Percentiles rank a stretch among this genome's conserved stretches.
These are phyloP conservation scores for Eonycteris spelaea DNA, from an alignment of 2,113 vertebrate genomes.

Conservation along the genomic window DNA sequence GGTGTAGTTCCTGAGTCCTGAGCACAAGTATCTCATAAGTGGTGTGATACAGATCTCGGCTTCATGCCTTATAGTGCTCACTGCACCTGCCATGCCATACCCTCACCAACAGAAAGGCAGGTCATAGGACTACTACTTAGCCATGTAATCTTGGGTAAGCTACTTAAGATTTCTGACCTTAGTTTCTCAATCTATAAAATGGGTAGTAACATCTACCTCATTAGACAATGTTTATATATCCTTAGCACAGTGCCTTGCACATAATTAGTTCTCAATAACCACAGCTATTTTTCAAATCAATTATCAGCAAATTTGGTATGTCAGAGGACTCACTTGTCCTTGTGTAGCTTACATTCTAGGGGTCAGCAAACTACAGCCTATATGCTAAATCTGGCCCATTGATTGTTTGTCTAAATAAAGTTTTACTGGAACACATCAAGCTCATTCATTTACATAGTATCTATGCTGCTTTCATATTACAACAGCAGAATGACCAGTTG, in stretches of 20 bases:
- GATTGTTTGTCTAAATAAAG: not conserved
- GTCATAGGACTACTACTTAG: not conserved
- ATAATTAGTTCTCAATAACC: not conserved
- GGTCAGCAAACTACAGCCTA: not conserved
- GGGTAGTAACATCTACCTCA: too few relatives aligned
- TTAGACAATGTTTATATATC: not conserved
- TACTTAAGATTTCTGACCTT: not conserved
- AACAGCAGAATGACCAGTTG: not conserved
- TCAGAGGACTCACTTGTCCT: not conserved
- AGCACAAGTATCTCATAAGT: not conserved
- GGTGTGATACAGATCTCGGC: not conserved
- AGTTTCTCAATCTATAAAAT: not conserved
- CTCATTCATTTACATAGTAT: not conserved
- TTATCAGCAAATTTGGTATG: not conserved
- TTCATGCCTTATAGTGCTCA: not conserved
- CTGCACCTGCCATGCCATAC: rapidly evolving
- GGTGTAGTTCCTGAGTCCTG: not conserved
- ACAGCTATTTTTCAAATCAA: not conserved
- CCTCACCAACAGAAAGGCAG: not conserved
- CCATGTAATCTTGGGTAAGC: not conserved
- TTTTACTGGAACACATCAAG: not conserved
- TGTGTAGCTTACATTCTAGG: not conserved
- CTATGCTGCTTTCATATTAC: not conserved
- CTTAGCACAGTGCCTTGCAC: not conserved
- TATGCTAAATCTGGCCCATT: not conserved